Base-by-base conservation (phyloP, 2,113 vertebrate species). In the Pardalotus punctatus region DNA sequence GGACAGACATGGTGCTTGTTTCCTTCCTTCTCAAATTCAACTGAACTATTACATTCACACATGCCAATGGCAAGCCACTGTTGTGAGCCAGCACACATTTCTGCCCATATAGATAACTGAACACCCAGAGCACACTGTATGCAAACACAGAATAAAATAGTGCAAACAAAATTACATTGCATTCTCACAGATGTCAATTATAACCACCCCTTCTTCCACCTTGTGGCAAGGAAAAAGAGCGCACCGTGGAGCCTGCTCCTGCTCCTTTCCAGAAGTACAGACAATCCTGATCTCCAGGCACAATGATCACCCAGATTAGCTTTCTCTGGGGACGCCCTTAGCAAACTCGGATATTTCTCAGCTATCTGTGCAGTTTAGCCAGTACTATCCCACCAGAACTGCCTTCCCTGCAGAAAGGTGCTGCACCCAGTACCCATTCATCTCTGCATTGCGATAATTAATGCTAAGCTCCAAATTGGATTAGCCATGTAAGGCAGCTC, bases 391-490 rank as follows among this genome's bases (percentile, higher is more conserved):
- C 82, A 70, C 58, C 74, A 73, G 50, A 50, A 65, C 12, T 54
- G 16, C 60, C 45, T 78, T 82, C 76, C 56, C 64, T 93, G 57
- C 54, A 53, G 64, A 77, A 95, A 94, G 95, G 92, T 95, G 90
- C 73, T 82, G 72, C 61, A 88, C 77, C 85, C 94, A 81, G 15
- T 90, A 95, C 79, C 88, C 90, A 93, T 94, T 88, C 86, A 95
- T 96, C 95, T 96, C 81, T 2, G 2, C 2, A 0, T 51, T 66
- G 77, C 89, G 81, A 24, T 91, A 97, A 96, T 95, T 94, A 96
- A 94, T 94, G 86, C 79, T 94, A 92, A 96, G 83, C 85, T 83
- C 86, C 66, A 95, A 96, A 97, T 94, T 94, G 93, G 97, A 98
- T 98, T 97, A 98, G 96, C 88, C 88, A 95, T 80, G 93, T 96